Percentiles rank a stretch among this genome's conserved stretches.
These are phyloP conservation scores for Brachionus rotundiformis DNA, from an alignment of 1,140 invertebrate species.

Conservation along the genomic window DNA sequence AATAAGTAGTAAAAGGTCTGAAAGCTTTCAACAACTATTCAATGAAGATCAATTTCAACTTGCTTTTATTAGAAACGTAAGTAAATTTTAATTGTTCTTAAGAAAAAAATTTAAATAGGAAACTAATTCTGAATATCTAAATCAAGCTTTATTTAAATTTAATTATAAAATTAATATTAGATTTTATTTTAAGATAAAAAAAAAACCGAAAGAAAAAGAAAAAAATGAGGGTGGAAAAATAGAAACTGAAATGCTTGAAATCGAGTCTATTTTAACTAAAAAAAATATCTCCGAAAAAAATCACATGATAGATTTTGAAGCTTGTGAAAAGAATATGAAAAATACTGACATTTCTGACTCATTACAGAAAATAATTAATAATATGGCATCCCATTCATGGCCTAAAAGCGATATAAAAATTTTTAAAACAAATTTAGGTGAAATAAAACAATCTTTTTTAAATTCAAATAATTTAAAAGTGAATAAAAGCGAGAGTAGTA, in stretches of 20 bases:
- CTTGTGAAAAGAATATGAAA: too few relatives aligned
- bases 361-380: neutral
- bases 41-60: slow-evolving; percentile 42
- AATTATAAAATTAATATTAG: too few relatives aligned
- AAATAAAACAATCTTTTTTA: neutral
- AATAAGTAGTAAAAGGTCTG: neutral
- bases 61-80: slow-evolving; percentile 45
- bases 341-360: neutral
- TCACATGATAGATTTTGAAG: too few relatives aligned
- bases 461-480: neutral
- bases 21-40: neutral
- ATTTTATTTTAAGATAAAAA: neutral
- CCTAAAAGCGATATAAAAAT: neutral
- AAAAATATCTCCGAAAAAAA: too few relatives aligned
- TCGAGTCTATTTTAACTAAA: neutral
- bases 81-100: too few relatives aligned
- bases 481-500: neutral
- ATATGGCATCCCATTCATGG: neutral
- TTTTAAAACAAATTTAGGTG: neutral
- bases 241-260: neutral
- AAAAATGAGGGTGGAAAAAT: neutral
- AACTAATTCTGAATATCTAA: too few relatives aligned
- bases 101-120: too few relatives aligned
- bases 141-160: too few relatives aligned
- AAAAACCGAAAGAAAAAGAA: neutral